Percentiles rank a stretch among this genome's conserved stretches.
Evolutionary conservation across 2,113 vertebrate genomes (phyloP).

Genomic region (Poeciliopsis prolifica): DNA sequence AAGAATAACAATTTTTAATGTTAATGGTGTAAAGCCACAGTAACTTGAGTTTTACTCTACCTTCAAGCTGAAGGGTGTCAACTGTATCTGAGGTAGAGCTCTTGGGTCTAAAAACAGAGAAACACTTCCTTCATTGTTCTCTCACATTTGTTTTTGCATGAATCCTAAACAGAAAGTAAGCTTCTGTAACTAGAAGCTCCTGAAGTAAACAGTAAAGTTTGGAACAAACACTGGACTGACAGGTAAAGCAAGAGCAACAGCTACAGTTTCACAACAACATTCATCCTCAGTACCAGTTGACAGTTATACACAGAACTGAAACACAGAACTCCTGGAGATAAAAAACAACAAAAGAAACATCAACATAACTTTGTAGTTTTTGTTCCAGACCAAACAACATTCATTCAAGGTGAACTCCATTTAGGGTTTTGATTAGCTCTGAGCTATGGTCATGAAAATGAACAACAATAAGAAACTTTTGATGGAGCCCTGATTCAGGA

Average conservation of each 20-base stretch:
- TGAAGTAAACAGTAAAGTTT: neutral
- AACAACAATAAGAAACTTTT: neutral
- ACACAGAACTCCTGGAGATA: too few relatives aligned
- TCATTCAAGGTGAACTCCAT: too few relatives aligned
- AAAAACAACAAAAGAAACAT: too few relatives aligned
- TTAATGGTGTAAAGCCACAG: neutral
- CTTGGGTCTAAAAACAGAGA: slow-evolving; percentile 58
- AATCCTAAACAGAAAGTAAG: neutral
- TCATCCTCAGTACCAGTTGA: neutral
- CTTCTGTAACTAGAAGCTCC: neutral
- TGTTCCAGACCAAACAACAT: too few relatives aligned
- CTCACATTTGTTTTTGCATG: neutral
- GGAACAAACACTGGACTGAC: neutral
- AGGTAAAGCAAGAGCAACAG: slow-evolving; percentile 9
- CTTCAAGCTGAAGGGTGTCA: slow-evolving; percentile 70
- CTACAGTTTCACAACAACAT: neutral
- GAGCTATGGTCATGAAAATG: too few relatives aligned
- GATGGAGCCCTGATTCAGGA: neutral
- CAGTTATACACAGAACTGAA: neutral
- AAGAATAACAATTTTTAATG: too few relatives aligned
- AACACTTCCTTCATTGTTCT: neutral
- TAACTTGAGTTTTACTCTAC: slow-evolving; percentile 35
- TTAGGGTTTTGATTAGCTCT: too few relatives aligned
- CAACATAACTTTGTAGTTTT: too few relatives aligned
- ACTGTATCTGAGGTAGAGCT: slow-evolving; percentile 54